phyloP scores from a whole-genome alignment of 1,140 invertebrate genomes.

The Papilio aristodemus region DNA sequence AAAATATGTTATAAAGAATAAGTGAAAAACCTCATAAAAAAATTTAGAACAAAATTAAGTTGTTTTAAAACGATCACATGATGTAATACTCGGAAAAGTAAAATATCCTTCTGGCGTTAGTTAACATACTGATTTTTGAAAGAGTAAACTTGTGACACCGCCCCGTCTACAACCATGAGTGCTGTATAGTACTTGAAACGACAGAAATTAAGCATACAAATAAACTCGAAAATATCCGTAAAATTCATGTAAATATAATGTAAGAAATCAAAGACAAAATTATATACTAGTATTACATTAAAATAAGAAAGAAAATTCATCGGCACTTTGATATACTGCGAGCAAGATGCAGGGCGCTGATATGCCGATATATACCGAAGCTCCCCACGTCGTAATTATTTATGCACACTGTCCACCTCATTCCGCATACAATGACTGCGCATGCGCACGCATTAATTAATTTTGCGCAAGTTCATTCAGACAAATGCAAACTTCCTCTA shows the following conservation, averaged over 20 bases:
- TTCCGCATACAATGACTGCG: conserved; percentile 1
- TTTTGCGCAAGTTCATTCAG: background rate
- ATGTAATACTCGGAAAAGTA: too few species aligned
- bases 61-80: background rate
- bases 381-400: background rate
- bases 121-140: too few species aligned
- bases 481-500: conserved; percentile 3
- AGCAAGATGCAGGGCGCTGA: background rate
- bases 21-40: background rate
- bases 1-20: background rate
- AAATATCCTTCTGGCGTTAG: too few species aligned
- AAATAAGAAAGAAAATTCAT: background rate
- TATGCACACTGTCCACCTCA: conserved; percentile 1
- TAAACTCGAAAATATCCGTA: too few species aligned
- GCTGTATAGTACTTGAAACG: too few species aligned
- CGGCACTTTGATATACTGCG: background rate
- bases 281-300: too few species aligned
- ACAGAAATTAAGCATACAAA: too few species aligned
- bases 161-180: too few species aligned
- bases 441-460: background rate
- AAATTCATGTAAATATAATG: too few species aligned
- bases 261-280: too few species aligned
- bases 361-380: background rate
- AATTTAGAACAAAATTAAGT: background rate
- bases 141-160: too few species aligned